These are phyloP conservation scores for Dione vanillae DNA, from an alignment of 2,888 invertebrate genomes.

Conservation along the genomic window DNA sequence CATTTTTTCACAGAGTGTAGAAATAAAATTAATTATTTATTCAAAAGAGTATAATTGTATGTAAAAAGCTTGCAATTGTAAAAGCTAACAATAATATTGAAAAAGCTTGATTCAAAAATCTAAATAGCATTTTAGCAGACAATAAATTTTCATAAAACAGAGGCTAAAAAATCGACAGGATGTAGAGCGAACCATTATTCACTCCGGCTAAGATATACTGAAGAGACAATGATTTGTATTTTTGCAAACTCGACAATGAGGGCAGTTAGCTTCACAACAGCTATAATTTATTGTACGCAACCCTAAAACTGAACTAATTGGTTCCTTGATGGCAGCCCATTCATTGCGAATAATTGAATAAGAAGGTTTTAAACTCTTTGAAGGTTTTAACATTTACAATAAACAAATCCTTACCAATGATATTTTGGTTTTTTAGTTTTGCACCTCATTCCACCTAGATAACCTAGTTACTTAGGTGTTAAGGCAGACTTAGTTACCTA, in stretches of 20 bases:
- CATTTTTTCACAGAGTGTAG: too few species aligned
- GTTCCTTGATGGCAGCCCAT: constrained; percentile 52
- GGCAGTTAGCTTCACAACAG: constrained; percentile 47
- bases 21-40: too few species aligned
- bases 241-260: constrained; percentile 45
- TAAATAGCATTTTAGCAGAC: not conserved
- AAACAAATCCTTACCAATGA: constrained; percentile 12
- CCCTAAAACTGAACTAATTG: constrained; percentile 53
- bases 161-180: constrained; percentile 9
- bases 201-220: constrained; percentile 37
- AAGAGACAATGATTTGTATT: constrained; percentile 46
- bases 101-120: not conserved
- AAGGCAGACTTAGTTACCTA: too few species aligned
- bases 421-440: too few species aligned
- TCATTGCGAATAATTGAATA: constrained; percentile 53
- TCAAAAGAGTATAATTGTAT: too few species aligned
- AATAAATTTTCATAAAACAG: constrained; percentile 10
- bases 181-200: constrained; percentile 12
- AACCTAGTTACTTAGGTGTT: too few species aligned
- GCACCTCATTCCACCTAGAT: too few species aligned
- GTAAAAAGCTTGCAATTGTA: too few species aligned
- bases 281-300: constrained; percentile 49
- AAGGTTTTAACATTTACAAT: constrained; percentile 14
- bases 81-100: too few species aligned
- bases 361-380: constrained; percentile 31